Evolutionary conservation across 2,113 vertebrate genomes (phyloP).

Genomic region (Pelecanus crispus): DNA sequence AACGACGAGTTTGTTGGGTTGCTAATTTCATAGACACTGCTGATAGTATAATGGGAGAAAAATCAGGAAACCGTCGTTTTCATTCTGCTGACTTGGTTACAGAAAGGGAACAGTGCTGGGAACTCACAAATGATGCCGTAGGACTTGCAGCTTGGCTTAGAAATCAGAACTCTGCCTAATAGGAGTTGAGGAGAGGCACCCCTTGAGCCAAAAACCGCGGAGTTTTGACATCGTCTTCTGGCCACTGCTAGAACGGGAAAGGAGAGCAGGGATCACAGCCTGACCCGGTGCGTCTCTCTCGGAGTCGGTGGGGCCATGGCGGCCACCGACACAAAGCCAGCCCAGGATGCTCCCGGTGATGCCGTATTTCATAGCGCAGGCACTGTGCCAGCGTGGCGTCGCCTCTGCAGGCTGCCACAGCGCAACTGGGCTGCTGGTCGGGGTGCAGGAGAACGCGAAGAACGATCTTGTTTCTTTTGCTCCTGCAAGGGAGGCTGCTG

Average conservation of each 20-base stretch:
- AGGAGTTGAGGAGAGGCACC: not conserved
- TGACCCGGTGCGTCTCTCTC: too few relatives aligned
- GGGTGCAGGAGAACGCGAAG: not conserved
- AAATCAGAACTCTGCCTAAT: not conserved
- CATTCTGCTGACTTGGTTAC: not conserved
- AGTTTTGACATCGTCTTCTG: not conserved
- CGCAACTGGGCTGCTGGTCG: not conserved
- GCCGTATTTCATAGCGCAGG: accelerated
- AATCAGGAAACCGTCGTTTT: not conserved
- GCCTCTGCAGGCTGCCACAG: not conserved
- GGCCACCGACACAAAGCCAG: not conserved
- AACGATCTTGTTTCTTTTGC: not conserved
- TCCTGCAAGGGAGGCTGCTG: not conserved
- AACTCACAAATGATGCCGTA: not conserved
- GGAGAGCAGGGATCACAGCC: not conserved
- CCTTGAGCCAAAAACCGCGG: not conserved
- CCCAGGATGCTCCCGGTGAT: too few relatives aligned
- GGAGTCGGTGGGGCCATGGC: accelerated
- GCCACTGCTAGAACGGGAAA: not conserved
- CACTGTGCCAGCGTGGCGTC: not conserved
- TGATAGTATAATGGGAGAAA: accelerated
- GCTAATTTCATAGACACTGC: not conserved
- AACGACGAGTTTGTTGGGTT: accelerated
- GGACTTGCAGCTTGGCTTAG: not conserved
- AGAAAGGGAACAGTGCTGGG: not conserved